Evolutionary conservation across 2,797 vertebrate genomes (phyloP).

Genomic region (Vespertilio murinus): DNA sequence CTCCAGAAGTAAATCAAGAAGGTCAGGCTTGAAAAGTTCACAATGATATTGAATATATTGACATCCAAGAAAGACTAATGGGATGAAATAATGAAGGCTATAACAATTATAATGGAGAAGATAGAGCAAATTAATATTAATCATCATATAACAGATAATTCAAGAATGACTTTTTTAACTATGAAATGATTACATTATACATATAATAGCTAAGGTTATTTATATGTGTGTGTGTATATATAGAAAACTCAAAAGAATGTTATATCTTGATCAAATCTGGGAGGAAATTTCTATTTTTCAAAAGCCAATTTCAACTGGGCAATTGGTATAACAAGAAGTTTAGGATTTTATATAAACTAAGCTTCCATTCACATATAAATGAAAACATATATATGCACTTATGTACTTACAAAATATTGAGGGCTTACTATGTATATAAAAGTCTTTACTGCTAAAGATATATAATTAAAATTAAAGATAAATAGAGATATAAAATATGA

Average conservation of each 20-base stretch:
- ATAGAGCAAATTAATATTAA: conserved; percentile 49
- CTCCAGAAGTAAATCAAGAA: conserved; percentile 78
- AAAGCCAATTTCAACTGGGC: not conserved
- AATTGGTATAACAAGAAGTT: not conserved
- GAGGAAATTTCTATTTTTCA: not conserved
- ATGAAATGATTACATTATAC: not conserved
- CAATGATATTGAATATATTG: conserved; percentile 71
- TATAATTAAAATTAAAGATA: not conserved
- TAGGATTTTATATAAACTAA: not conserved
- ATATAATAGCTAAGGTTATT: not conserved
- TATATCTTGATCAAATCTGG: not conserved
- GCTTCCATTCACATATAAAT: not conserved
- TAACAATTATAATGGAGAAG: conserved; percentile 52
- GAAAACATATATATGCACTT: not conserved
- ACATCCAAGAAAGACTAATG: conserved; percentile 62
- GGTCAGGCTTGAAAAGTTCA: conserved; percentile 77
- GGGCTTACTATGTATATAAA: not conserved
- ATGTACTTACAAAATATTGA: not conserved
- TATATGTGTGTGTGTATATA: not conserved
- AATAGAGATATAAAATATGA: not conserved
- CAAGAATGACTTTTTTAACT: not conserved
- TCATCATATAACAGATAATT: conserved; percentile 15
- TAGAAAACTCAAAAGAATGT: not conserved
- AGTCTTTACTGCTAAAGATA: not conserved
- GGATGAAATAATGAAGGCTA: conserved; percentile 64